Conservation (phyloP, 2,797 vertebrate genomes). For the Phataginus tricuspis region DNA sequence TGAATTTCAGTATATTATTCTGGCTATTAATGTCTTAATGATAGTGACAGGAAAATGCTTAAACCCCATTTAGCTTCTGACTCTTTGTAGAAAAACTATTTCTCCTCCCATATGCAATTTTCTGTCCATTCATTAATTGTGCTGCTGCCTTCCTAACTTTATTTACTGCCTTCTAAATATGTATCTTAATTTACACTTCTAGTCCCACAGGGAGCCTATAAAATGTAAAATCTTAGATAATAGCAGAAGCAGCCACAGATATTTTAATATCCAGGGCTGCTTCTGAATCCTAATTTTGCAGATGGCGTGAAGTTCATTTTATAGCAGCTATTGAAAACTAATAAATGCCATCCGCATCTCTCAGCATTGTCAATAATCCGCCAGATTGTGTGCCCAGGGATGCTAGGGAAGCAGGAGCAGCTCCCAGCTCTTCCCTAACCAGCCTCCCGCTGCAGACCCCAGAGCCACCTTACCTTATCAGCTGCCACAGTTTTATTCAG, state of each 20-base stretch:
- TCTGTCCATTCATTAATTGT: slow-evolving; percentile 75
- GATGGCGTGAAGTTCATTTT: slow-evolving; percentile 73
- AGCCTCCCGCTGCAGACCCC: not conserved
- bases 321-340: slow-evolving; percentile 79
- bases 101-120: slow-evolving; percentile 67
- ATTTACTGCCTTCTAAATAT: slow-evolving; percentile 81
- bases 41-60: slow-evolving; percentile 65
- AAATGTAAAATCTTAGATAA: slow-evolving; percentile 69
- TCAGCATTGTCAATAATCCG: slow-evolving; percentile 57
- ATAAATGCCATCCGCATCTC: slow-evolving; percentile 65
- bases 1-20: slow-evolving; percentile 67
- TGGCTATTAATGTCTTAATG: slow-evolving; percentile 69
- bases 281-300: slow-evolving; percentile 79
- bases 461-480: not conserved
- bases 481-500: not conserved
- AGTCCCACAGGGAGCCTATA: slow-evolving; percentile 52
- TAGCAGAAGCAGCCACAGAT: slow-evolving; percentile 66
- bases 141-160: slow-evolving; percentile 63
- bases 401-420: not conserved
- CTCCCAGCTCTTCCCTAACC: not conserved
- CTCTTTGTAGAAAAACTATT: slow-evolving; percentile 61
- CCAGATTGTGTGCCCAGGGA: slow-evolving; percentile 18
- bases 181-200: slow-evolving; percentile 64
- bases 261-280: slow-evolving; percentile 74
- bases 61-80: slow-evolving; percentile 69